A percentile compares a stretch with the other conserved stretches of the same genome.
These are phyloP conservation scores for Halcyon smyrnensis DNA, from an alignment of 2,797 vertebrate genomes.

Conservation along the genomic window DNA sequence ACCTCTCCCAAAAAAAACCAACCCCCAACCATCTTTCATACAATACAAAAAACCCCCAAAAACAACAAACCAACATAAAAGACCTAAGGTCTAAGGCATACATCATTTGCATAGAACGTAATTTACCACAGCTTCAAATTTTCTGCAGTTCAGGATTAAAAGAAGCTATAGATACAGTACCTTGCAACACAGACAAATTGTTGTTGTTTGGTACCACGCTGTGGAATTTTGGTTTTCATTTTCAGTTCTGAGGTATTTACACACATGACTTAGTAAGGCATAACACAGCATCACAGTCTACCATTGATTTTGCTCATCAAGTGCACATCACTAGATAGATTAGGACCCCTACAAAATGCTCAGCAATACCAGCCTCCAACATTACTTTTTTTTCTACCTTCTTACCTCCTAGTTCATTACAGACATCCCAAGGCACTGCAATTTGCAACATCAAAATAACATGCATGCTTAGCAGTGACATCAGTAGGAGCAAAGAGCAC, in stretches of 20 bases:
- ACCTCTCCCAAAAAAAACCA: neutral
- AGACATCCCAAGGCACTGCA: neutral
- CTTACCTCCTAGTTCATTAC: neutral
- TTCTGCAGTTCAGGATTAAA: neutral
- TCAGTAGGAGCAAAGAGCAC: neutral
- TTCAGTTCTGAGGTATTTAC: neutral
- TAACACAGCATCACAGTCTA: neutral
- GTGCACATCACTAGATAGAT: neutral
- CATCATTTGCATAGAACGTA: neutral
- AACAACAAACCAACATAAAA: neutral
- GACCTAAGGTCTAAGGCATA: neutral
- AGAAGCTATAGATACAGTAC: neutral
- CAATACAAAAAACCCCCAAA: neutral
- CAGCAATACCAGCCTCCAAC: neutral
- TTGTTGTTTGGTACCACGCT: neutral
- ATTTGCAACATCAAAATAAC: neutral
- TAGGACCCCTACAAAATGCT: neutral
- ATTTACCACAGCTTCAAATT: neutral
- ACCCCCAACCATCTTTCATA: neutral
- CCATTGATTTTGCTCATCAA: neutral
- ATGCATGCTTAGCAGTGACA: neutral
- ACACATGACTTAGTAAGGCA: accelerated
- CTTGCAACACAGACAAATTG: neutral
- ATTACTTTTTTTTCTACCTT: neutral
- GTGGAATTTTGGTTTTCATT: neutral